Base-by-base conservation (phyloP, 2,113 vertebrate genomes). In the Amphiprion ocellaris region DNA sequence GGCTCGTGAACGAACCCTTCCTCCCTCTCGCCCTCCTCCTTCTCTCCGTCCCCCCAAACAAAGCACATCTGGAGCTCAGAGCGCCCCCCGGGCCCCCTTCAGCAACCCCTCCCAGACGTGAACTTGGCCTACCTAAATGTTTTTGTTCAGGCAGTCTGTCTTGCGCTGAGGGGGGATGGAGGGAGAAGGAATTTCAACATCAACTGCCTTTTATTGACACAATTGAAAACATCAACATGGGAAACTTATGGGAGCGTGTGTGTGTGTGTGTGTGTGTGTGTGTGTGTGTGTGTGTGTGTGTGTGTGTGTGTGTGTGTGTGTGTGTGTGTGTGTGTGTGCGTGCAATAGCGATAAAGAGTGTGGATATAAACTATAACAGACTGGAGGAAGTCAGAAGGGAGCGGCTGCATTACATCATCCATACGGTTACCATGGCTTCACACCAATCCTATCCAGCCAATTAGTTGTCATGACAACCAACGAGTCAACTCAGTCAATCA, bases 121-220 rank as follows among this genome's bases (percentile, higher is more conserved):
- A 89, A 92, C 87, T 93, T 92, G 93, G 93, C 93, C 87, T 79
- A 92, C 91, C 88, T 88, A 86, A 87, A 90, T 93, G 93, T 92
- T 92, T 93, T 93, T 90, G 89, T 92, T 91, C 84, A 56, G 90
- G 81, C 79, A 81, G 85, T 73, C 81, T 83, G 69, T 77, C 73
- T 50, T 33, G 74, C 33, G 33, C 69, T 50, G 84, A 49, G 80
- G 69, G 69, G 69, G 62, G 76, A 24, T 30, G 61, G 79, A 39
- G 37, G 10, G 49, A n/a, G 17, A 47, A 86, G 85, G 85, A 89
- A 92, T 88, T 85, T 85, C 24, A 87, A 90, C 74, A 87, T 77
- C 75, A 89, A 80, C 87, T n/a, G 56, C 16, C 65, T 74, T 80
- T 84, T 89, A 89, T 86, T 90, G 82, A 92, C 87, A 82, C 86